These are phyloP conservation scores for Rhineura floridana DNA, from an alignment of 2,113 vertebrate genomes.

Conservation along the genomic window DNA sequence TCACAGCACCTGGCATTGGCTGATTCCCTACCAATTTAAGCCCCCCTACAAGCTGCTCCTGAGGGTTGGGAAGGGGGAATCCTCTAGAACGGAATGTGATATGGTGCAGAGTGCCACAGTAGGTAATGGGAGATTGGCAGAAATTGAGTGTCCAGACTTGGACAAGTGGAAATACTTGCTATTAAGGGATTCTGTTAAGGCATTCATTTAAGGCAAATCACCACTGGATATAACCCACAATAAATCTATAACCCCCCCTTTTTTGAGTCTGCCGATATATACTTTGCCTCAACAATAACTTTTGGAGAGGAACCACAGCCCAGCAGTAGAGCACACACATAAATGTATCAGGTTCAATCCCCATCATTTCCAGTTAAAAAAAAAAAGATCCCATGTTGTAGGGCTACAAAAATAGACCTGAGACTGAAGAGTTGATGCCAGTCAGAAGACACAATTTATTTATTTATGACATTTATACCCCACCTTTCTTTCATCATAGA, in stretches of 20 bases:
- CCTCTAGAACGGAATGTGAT: background rate
- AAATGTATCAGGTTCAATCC: no score
- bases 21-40: background rate
- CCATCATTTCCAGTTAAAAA: background rate
- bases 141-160: background rate
- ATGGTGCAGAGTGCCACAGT: background rate
- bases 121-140: background rate
- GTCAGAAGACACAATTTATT: no score
- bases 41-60: background rate
- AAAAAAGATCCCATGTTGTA: background rate
- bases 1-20: background rate
- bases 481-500: no score
- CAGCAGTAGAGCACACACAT: background rate
- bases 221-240: background rate
- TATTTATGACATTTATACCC: no score
- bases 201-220: background rate
- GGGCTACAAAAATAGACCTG: no score
- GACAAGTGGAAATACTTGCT: no score
- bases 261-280: background rate
- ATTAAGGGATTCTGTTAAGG: no score
- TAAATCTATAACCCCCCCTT: background rate
- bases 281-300: background rate
- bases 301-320: background rate
- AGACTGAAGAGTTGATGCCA: no score
- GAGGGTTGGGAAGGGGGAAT: no score